Evolutionary conservation across 2,888 invertebrate genomes (phyloP).

Genomic region (Tridacna gigas): DNA sequence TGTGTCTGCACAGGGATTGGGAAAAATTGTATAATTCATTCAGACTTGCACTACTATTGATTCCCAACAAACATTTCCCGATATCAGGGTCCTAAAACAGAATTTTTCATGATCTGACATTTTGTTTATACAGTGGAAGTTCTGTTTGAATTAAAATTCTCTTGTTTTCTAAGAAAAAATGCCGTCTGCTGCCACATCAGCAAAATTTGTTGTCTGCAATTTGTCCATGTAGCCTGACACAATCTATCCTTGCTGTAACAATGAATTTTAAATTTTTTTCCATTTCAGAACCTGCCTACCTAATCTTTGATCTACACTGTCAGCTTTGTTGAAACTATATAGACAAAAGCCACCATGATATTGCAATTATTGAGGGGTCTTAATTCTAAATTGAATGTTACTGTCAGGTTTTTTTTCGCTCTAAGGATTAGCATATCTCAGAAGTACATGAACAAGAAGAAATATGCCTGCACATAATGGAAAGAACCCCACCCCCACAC

Average conservation of each 20-base stretch:
- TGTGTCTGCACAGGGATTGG: too few relatives aligned
- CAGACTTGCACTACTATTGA: slow-evolving; percentile 5
- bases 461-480: too few relatives aligned
- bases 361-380: too few relatives aligned
- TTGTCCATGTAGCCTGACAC: neutral
- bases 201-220: neutral
- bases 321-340: too few relatives aligned
- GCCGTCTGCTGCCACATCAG: neutral
- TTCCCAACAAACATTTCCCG: slow-evolving; percentile 16
- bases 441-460: too few relatives aligned
- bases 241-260: neutral
- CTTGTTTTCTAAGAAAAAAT: neutral
- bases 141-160: neutral
- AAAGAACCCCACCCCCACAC: too few relatives aligned
- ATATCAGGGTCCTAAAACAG: neutral
- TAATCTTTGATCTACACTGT: too few relatives aligned
- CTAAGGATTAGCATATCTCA: too few relatives aligned
- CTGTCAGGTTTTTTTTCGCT: too few relatives aligned
- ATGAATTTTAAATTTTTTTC: neutral
- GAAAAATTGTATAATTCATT: too few relatives aligned
- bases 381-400: too few relatives aligned
- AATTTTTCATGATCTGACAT: slow-evolving; percentile 24
- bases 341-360: too few relatives aligned
- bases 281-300: neutral
- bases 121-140: slow-evolving; percentile 20